Evolutionary conservation across 2,888 invertebrate species (phyloP).

Genomic region (Ophion costatus): DNA sequence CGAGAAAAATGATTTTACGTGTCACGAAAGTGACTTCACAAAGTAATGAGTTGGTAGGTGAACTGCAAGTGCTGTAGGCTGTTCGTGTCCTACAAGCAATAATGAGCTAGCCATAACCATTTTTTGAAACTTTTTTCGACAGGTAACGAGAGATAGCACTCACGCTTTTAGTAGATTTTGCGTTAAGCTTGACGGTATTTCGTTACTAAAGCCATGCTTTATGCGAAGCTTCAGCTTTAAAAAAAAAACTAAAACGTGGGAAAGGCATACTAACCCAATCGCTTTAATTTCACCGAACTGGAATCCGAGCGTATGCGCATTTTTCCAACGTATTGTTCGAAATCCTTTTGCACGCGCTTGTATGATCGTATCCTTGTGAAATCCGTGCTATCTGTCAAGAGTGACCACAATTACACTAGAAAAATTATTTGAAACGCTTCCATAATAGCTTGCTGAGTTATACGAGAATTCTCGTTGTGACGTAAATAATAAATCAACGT

Average conservation of each 20-base stretch:
- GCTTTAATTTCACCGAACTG: not conserved
- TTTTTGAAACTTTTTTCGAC: not conserved
- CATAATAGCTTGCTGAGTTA: not conserved
- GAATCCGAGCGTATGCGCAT: not conserved
- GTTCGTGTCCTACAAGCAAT: not conserved
- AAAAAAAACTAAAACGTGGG: not conserved
- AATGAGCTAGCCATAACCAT: not conserved
- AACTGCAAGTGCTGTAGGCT: not conserved
- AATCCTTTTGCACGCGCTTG: constrained; percentile 38
- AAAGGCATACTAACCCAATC: not conserved
- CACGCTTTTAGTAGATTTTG: not conserved
- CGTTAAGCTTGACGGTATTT: not conserved
- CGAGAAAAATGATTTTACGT: not conserved
- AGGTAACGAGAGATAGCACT: not conserved
- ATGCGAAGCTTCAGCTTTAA: not conserved
- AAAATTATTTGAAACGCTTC: constrained; percentile 13
- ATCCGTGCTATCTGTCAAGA: not conserved
- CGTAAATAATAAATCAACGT: not conserved
- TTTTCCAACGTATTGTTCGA: not conserved
- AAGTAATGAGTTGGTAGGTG: not conserved
- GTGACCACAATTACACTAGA: not conserved
- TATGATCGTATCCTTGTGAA: not conserved
- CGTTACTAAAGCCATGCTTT: not conserved
- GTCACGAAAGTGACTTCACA: no score
- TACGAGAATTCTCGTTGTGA: not conserved